Conservation (phyloP, 2,113 vertebrate genomes). For the Coregonus clupeaformis region DNA sequence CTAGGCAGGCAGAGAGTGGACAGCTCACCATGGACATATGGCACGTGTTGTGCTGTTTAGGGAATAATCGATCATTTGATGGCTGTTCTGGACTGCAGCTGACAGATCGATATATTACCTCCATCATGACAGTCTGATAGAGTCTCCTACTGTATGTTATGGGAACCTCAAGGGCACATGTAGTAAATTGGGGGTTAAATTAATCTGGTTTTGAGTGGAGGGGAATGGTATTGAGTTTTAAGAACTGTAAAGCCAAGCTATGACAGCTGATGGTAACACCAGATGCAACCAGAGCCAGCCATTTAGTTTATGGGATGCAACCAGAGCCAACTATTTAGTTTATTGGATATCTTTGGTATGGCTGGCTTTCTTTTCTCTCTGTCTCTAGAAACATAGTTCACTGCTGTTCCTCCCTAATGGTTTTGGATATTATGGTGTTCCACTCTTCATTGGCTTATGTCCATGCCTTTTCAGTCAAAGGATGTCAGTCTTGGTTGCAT, state of each 20-base stretch:
- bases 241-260: background rate
- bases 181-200: background rate
- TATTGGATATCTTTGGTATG: background rate
- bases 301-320: too few species aligned
- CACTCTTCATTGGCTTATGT: background rate
- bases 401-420: background rate
- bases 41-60: too few species aligned
- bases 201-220: background rate
- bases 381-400: background rate
- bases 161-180: background rate
- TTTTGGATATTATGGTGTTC: background rate
- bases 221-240: background rate
- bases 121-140: background rate
- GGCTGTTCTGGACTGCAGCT: background rate
- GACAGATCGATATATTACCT: background rate
- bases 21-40: background rate
- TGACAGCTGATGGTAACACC: background rate
- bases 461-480: background rate
- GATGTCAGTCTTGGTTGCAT: background rate
- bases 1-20: background rate
- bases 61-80: background rate
- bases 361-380: background rate
- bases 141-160: background rate
- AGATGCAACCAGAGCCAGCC: background rate
- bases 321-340: too few species aligned